Evolutionary conservation across 2,797 vertebrate species (phyloP), one percentile per base, ranked within the genome.

Genomic region (Gymnoscopelus braueri): DNA sequence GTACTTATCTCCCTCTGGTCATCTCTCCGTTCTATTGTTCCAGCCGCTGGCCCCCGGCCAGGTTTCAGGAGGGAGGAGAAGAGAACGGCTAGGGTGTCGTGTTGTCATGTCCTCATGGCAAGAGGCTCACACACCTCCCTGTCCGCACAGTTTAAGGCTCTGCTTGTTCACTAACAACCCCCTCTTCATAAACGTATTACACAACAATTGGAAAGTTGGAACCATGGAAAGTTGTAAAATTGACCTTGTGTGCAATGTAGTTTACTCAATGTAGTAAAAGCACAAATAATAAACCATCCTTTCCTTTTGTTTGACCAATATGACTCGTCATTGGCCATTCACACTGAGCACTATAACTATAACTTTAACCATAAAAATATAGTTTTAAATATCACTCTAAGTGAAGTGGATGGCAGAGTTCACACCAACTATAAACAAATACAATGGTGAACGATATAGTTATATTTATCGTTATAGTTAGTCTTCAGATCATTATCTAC

Each of bases 41-140:
- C 3, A 8, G 4, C 50, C 19, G 56, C 29, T 87, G 89, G 86
- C 76, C 15, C 5, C 0, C 5, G 0, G 84, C 87, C 85, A 88
- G 84, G 65, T 79, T 84, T 88, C 77, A 79, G 79, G 78, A 72
- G 72, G 66, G 66, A 78, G 79, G 79, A 68, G 78, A 81, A 73
- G 63, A 79, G 74, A 63, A 69, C 65, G 60, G 78, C 69, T 63
- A 15, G 63, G 67, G 79, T 88, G 85, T 90, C 81, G 71, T 86
- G 69, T 69, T 87, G 80, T 82, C 71, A 77, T 44, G 39, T 5
- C 56, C 72, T 72, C 19, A 60, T 32, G 29, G 64, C 71, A 47
- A 65, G 61, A 71, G 57, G 78, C 57, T 24, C 54, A 73, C 54
- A 71, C 78, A 72, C 73, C 61, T 72, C 68, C 53, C n/a, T 49